Evolutionary conservation across 2,113 vertebrate genomes (phyloP), one percentile per base, ranked within the genome.

Genomic region (Megaleporinus macrocephalus): DNA sequence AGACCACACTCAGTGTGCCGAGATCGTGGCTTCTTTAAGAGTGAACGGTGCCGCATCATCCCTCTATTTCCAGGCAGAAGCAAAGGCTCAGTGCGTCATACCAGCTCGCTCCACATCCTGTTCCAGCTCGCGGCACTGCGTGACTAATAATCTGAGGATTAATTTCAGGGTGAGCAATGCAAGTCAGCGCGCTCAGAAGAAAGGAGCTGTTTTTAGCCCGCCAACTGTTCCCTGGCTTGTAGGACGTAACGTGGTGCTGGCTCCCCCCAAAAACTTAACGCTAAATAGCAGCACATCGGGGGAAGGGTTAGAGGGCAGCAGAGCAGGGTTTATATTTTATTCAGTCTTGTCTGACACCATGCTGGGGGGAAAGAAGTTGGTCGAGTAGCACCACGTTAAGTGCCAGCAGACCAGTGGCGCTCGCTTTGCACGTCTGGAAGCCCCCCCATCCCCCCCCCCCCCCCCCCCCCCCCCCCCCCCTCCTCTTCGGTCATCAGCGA

Each of bases 91-190:
- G 18, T 83, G 66, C 70, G 73, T 84, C 83, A 55, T 47, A 61
- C 20, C 57, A 27, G 15, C 70, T 61, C 63, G 24, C 41, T 55
- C 36, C 68, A 30, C 69, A 26, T 81, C 73, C 81, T 72, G 51
- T 81, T 77, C 76, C 78, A 68, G 70, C 73, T 71, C 63, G 55
- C 65, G 76, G 55, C 71, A 41, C 76, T 82, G 81, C 63, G 65
- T 85, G 84, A 85, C 81, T 83, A 81, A 80, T 78, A 83, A 83
- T 81, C 71, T 30, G 33, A 57, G 69, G 83, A 85, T 83, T 85
- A 81, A 80, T 82, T 73, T 79, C 68, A 66, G 78, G 62, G 69
- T 73, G 80, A 85, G 78, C 78, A 80, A 83, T 69, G 59, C 61
- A 36, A 83, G 68, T 78, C 69, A 80, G 59, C 78, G 80, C 27